A percentile compares a stretch with the other conserved stretches of the same genome.
Conservation (phyloP, 2,113 vertebrate genomes). For the Pseudopodoces humilis region DNA sequence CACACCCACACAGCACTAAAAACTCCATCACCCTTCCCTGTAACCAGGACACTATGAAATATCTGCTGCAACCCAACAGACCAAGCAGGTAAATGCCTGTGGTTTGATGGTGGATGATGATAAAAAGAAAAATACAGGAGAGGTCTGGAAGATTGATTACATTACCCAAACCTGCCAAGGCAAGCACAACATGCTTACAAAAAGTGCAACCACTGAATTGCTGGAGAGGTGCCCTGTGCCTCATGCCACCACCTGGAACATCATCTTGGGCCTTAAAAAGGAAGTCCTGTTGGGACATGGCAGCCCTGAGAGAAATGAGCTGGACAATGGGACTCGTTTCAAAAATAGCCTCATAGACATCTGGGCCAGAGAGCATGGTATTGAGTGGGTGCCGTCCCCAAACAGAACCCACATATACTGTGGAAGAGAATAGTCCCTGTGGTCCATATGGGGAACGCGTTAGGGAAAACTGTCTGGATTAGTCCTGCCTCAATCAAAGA, state of each 20-base stretch:
- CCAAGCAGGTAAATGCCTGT: not conserved
- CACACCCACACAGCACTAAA: not conserved
- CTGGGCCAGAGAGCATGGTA: fast-evolving
- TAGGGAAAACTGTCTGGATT: not conserved
- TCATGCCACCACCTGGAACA: not conserved
- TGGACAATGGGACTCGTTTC: not conserved
- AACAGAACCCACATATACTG: not conserved
- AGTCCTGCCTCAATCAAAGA: not conserved
- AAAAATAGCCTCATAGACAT: not conserved
- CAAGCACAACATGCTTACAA: not conserved
- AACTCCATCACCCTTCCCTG: not conserved
- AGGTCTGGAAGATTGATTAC: fast-evolving
- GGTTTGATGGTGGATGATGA: too few relatives aligned
- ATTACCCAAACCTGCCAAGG: not conserved
- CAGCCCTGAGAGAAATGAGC: not conserved
- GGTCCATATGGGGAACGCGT: not conserved
- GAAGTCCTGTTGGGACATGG: not conserved
- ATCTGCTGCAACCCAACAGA: not conserved
- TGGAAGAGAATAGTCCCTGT: not conserved
- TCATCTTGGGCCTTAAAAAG: not conserved
- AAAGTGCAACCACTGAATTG: too few relatives aligned
- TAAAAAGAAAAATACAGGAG: not conserved
- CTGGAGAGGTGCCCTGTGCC: not conserved
- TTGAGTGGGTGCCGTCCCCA: not conserved
- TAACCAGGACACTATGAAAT: not conserved